Percentiles rank a stretch among this genome's conserved stretches.
These are phyloP conservation scores for Chrysolina americana DNA, from an alignment of 2,888 invertebrate species.

Conservation along the genomic window DNA sequence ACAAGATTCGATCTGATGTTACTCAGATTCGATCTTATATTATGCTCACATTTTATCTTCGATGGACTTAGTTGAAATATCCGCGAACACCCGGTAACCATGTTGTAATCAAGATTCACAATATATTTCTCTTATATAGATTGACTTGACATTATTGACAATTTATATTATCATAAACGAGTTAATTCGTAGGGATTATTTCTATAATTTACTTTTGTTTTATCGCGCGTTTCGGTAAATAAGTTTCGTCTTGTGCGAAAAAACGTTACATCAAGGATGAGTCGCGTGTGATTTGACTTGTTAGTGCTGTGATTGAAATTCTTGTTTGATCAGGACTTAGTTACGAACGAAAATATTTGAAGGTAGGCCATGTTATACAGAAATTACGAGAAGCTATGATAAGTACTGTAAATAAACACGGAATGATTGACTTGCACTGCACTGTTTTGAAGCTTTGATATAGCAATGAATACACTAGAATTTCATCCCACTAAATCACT, in stretches of 20 bases:
- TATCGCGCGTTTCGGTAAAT: constrained; percentile 22
- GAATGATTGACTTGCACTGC: neutral
- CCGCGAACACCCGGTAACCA: constrained; percentile 25
- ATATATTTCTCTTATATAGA: constrained; percentile 37
- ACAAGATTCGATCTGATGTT: too few relatives aligned
- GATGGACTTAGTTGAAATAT: neutral
- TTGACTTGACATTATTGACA: constrained; percentile 42
- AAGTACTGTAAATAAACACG: neutral
- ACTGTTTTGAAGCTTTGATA: too few relatives aligned
- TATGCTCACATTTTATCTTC: neutral
- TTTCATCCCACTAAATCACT: too few relatives aligned
- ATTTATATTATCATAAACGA: constrained; percentile 36
- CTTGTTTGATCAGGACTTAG: neutral
- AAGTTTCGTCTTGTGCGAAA: neutral
- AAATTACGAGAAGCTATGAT: neutral
- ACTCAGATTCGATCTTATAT: too few relatives aligned
- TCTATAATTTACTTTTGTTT: constrained; percentile 28
- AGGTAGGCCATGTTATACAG: constrained; percentile 1
- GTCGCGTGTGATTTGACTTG: neutral
- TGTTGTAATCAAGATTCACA: constrained; percentile 30
- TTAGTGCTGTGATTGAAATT: neutral
- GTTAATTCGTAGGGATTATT: constrained; percentile 30
- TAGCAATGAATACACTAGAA: too few relatives aligned
- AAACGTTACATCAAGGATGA: neutral
- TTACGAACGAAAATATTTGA: neutral